Evolutionary conservation across 53 echinoderm and acorn worm genomes (phyloP).

Genomic region (Antedon mediterranea): DNA sequence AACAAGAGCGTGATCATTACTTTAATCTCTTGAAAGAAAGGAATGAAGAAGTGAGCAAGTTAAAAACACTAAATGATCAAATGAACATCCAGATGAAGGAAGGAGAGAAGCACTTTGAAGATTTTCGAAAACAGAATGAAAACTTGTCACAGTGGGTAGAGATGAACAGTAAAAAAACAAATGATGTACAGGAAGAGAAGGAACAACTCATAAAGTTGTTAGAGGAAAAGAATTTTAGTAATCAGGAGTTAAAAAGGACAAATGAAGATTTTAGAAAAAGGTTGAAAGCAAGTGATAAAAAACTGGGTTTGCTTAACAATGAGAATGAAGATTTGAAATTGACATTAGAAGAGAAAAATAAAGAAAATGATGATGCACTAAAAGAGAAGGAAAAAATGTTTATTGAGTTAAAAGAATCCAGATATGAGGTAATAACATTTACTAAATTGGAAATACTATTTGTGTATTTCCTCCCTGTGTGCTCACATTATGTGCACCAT

Average conservation of each 20-base stretch:
- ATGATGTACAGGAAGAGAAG: slow-evolving; percentile 17
- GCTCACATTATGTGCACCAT: too few relatives aligned
- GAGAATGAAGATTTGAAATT: slow-evolving; percentile 32
- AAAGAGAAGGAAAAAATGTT: slow-evolving; percentile 41
- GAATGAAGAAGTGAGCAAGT: slow-evolving; percentile 23
- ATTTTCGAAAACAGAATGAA: slow-evolving; percentile 23
- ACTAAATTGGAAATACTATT: too few relatives aligned
- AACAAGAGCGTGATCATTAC: slow-evolving; percentile 36
- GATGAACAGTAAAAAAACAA: slow-evolving; percentile 18
- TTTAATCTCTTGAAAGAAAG: slow-evolving; percentile 29
- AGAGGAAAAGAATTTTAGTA: slow-evolving; percentile 30
- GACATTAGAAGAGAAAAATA: slow-evolving; percentile 25
- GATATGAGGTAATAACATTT: slow-evolving; percentile 17
- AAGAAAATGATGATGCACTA: slow-evolving; percentile 29
- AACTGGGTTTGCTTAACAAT: slow-evolving; percentile 26
- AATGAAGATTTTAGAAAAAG: slow-evolving; percentile 31
- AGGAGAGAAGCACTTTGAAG: slow-evolving; percentile 22
- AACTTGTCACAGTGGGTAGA: slow-evolving; percentile 44
- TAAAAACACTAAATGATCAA: slow-evolving; percentile 27
- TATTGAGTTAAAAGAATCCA: slow-evolving; percentile 38
- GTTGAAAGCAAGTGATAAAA: slow-evolving; percentile 56
- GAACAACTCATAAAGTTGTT: slow-evolving; percentile 21
- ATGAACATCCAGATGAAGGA: slow-evolving; percentile 26
- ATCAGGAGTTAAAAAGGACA: slow-evolving; percentile 19
- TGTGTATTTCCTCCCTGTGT: too few relatives aligned